Conservation (phyloP, 2,888 invertebrate genomes). For the Orthonevra nobilis region DNA sequence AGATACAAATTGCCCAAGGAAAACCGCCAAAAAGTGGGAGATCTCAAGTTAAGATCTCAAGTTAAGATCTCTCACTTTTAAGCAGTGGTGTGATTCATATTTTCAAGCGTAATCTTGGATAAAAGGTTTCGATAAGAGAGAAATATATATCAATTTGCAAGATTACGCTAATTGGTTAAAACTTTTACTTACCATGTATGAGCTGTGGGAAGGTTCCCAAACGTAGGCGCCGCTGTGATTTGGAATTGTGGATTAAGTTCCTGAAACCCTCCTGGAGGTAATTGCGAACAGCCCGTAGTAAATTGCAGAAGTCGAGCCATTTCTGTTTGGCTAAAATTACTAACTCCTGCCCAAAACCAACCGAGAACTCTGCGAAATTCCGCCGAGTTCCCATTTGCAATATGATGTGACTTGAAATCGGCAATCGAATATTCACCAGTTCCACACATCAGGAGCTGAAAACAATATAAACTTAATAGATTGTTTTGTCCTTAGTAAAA, state of each 20-base stretch:
- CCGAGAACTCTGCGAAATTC: slow-evolving; percentile 92
- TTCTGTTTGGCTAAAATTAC: slow-evolving; percentile 94
- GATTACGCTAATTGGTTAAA: too few relatives aligned
- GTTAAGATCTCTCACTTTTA: too few relatives aligned
- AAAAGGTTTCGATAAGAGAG: too few relatives aligned
- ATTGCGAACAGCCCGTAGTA: slow-evolving; percentile 94
- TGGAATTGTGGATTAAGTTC: slow-evolving; percentile 95
- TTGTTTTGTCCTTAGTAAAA: not conserved
- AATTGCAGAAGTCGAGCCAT: slow-evolving; percentile 96
- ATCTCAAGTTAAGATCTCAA: too few relatives aligned
- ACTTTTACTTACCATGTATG: slow-evolving; percentile 90
- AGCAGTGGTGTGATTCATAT: too few relatives aligned
- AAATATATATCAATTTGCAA: too few relatives aligned
- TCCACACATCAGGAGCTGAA: slow-evolving; percentile 93
- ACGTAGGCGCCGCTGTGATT: slow-evolving; percentile 93
- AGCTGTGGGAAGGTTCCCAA: slow-evolving; percentile 94
- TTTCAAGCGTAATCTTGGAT: too few relatives aligned
- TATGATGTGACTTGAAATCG: slow-evolving; percentile 94
- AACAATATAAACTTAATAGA: slow-evolving; percentile 63
- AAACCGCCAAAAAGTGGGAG: too few relatives aligned
- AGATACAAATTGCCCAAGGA: too few relatives aligned
- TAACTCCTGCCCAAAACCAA: slow-evolving; percentile 95
- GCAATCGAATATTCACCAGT: slow-evolving; percentile 94
- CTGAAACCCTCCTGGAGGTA: slow-evolving; percentile 94
- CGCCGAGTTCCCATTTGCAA: slow-evolving; percentile 89